A percentile compares a stretch with the other conserved stretches of the same genome.
Evolutionary conservation across 2,797 vertebrate species (phyloP).

Genomic region (Semotilus atromaculatus): DNA sequence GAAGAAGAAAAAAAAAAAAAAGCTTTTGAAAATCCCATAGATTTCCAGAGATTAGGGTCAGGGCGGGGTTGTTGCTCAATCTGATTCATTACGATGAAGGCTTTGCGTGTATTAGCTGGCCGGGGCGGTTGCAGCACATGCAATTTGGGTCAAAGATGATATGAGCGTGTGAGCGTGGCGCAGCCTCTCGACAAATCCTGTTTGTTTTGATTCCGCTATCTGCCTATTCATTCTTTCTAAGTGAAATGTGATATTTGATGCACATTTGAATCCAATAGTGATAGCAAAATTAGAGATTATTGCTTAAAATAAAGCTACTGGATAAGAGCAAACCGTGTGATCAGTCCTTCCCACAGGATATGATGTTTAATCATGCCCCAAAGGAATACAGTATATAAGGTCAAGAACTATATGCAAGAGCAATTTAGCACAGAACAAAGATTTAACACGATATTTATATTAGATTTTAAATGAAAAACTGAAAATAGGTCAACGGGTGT

Average conservation of each 20-base stretch:
- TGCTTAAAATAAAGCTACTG: slow-evolving; percentile 12
- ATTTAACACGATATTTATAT: not conserved
- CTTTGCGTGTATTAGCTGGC: slow-evolving; percentile 79
- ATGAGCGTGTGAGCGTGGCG: not conserved
- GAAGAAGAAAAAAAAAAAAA: slow-evolving; percentile 59
- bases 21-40: slow-evolving; percentile 68
- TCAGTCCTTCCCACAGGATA: not conserved
- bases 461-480: not conserved
- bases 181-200: slow-evolving; percentile 58
- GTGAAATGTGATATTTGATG: slow-evolving; percentile 59
- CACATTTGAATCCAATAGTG: slow-evolving; percentile 47
- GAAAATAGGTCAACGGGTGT: not conserved
- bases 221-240: slow-evolving; percentile 50
- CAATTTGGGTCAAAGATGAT: slow-evolving; percentile 78
- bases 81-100: slow-evolving; percentile 82
- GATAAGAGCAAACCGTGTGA: not conserved
- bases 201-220: slow-evolving; percentile 47
- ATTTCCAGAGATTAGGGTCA: slow-evolving; percentile 81
- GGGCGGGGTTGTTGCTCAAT: slow-evolving; percentile 76
- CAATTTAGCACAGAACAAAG: not conserved
- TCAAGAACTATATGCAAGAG: not conserved
- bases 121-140: slow-evolving; percentile 61
- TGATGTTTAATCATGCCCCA: not conserved
- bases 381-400: not conserved
- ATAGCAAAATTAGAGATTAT: slow-evolving; percentile 21